These are phyloP conservation scores for Phaonia tiefii DNA, from an alignment of 2,888 invertebrate genomes.

Conservation along the genomic window DNA sequence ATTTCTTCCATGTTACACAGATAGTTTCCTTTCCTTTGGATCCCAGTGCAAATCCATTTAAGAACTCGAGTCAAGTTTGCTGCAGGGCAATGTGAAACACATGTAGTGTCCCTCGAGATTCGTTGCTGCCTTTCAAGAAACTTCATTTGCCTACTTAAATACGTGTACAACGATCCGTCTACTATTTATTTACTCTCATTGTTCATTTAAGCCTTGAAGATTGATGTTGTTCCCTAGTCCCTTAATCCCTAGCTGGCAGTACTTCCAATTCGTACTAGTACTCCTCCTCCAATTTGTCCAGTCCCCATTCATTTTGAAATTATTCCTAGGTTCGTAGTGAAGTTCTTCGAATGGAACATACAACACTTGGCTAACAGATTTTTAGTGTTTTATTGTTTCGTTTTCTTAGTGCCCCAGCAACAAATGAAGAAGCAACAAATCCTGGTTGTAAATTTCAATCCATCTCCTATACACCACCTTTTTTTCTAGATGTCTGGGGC, in stretches of 20 bases:
- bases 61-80: too few species aligned
- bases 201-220: slow-evolving; percentile 60
- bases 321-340: slow-evolving; percentile 23
- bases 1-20: too few species aligned
- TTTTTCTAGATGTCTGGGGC: neutral
- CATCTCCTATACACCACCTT: neutral
- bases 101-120: neutral
- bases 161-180: neutral
- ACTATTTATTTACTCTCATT: slow-evolving; percentile 52
- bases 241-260: neutral
- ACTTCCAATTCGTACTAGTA: neutral
- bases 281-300: neutral
- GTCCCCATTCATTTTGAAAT: slow-evolving; percentile 31
- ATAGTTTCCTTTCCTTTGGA: too few species aligned
- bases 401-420: neutral
- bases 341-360: slow-evolving; percentile 22
- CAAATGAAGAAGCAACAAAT: slow-evolving; percentile 8
- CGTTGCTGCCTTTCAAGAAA: neutral
- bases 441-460: slow-evolving; percentile 29
- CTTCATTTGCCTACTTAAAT: neutral
- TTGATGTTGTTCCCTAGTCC: slow-evolving; percentile 48
- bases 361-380: slow-evolving; percentile 3
- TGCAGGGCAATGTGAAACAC: too few species aligned
- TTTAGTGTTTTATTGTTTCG: neutral
- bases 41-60: too few species aligned